phyloP scores from a whole-genome alignment of 2,888 invertebrate genomes.

The Polia nebulosa region DNA sequence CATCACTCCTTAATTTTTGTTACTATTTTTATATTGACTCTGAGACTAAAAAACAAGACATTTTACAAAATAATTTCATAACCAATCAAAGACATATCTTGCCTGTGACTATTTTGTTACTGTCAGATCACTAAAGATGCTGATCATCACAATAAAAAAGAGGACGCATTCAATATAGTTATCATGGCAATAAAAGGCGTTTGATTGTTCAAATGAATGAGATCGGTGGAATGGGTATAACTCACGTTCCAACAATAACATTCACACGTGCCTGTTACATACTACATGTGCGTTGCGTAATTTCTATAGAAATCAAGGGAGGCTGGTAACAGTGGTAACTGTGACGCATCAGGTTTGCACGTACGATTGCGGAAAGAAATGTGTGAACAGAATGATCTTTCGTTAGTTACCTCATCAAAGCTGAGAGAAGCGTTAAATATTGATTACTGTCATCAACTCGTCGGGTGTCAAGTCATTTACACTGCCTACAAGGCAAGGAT shows the following conservation, averaged over 20 bases:
- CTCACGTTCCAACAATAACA: slow-evolving; percentile 57
- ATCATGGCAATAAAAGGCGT: slow-evolving; percentile 36
- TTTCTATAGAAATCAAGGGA: slow-evolving; percentile 28
- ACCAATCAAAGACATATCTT: no score
- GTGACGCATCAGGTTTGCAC: slow-evolving; percentile 32
- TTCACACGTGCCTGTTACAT: slow-evolving; percentile 49
- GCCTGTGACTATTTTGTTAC: no score
- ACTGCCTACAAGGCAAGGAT: slow-evolving; percentile 42
- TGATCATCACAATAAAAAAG: slow-evolving; percentile 24
- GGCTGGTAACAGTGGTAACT: slow-evolving; percentile 5
- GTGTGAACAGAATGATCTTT: slow-evolving; percentile 48
- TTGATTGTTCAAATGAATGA: slow-evolving; percentile 48
- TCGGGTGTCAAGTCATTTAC: slow-evolving; percentile 32
- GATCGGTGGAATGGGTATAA: slow-evolving; percentile 33
- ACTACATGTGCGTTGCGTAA: slow-evolving; percentile 46
- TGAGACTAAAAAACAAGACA: no score
- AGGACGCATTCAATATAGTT: slow-evolving; percentile 7
- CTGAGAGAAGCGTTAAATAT: slow-evolving; percentile 15
- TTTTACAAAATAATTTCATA: no score
- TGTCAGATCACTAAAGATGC: slow-evolving; percentile 12
- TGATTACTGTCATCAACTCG: slow-evolving; percentile 25
- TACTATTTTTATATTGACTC: no score
- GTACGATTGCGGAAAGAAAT: slow-evolving; percentile 25
- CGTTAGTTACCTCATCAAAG: slow-evolving; percentile 25
- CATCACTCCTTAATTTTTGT: no score